A percentile compares a stretch with the other conserved stretches of the same genome.
Evolutionary conservation across 2,888 invertebrate genomes (phyloP).

Genomic region (Stenodema calcarata): DNA sequence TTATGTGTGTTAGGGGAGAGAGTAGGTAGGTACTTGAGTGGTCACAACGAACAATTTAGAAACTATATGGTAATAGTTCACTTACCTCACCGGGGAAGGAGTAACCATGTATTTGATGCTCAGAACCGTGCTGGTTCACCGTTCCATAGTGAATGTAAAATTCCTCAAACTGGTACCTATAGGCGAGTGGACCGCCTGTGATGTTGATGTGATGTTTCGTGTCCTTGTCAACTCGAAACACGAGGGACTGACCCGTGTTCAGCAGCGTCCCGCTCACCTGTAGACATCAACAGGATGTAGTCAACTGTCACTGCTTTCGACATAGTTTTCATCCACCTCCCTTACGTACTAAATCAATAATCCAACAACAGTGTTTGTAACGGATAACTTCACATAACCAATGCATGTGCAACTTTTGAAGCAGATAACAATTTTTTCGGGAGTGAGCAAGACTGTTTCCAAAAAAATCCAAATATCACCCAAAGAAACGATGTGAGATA

Average conservation of each 20-base stretch:
- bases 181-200: slow-evolving; percentile 93
- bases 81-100: slow-evolving; percentile 96
- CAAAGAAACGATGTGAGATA: too few species aligned
- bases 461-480: too few species aligned
- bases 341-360: background rate
- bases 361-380: background rate
- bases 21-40: too few species aligned
- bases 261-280: slow-evolving; percentile 87
- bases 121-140: slow-evolving; percentile 89
- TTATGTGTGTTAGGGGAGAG: too few species aligned
- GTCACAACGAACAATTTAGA: background rate
- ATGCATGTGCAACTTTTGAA: too few species aligned
- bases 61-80: background rate
- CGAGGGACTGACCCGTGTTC: slow-evolving; percentile 93
- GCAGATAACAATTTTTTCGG: too few species aligned
- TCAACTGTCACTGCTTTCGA: background rate
- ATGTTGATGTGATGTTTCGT: slow-evolving; percentile 92
- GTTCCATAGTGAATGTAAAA: slow-evolving; percentile 95
- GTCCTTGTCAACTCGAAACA: slow-evolving; percentile 89
- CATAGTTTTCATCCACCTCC: background rate
- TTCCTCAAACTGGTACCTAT: slow-evolving; percentile 93
- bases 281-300: slow-evolving; percentile 53
- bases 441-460: too few species aligned
- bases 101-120: slow-evolving; percentile 93
- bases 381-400: too few species aligned